Evolutionary conservation across 2,113 vertebrate genomes (phyloP), one percentile per base, ranked within the genome.

Genomic region (Notechis scutatus): DNA sequence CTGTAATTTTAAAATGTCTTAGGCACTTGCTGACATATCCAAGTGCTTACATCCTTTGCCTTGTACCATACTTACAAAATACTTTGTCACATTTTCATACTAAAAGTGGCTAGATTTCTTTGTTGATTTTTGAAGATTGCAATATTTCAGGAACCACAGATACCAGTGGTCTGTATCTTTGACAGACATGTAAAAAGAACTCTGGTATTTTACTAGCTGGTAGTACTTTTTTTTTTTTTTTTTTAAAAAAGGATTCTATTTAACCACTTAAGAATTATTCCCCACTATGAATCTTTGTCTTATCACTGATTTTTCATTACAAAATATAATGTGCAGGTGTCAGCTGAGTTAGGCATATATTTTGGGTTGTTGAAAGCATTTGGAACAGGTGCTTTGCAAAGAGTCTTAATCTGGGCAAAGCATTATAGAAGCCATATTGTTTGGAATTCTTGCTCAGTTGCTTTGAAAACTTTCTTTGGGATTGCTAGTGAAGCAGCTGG

Each of bases 281-380:
- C 45, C 88, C 45, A 50, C 86, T 11, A 0, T 86, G 90, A 47
- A 64, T 39, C 88, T 95, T 89, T 3, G 1, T 0, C 0, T 23
- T 90, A 4, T 92, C 90, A 88, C 42, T 95, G 90, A 15, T 0
- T 95, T 94, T 89, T 45, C 18, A 54, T 23, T 57, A 88, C 23
- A 54, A 15, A 1, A 1, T 23, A 50, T 81, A 55, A 3, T 0
- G 57, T 93, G 23, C 88, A 64, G 45, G 39, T 94, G 0, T 87
- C 34, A 23, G 34, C 8, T 88, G 94, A 1, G 1, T 0, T 92
- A 88, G 94, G 90, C 47, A 14, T 93, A 87, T 57, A 23, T 92
- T 81, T 81, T 42, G 74, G 74, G 74, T 34, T 81, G 34, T 42
- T 81, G 34, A 42, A 81, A 42, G 74, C 34, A 42, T 81, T 81